These are phyloP conservation scores for Neoarius graeffei DNA, from an alignment of 2,113 vertebrate genomes.

Conservation along the genomic window DNA sequence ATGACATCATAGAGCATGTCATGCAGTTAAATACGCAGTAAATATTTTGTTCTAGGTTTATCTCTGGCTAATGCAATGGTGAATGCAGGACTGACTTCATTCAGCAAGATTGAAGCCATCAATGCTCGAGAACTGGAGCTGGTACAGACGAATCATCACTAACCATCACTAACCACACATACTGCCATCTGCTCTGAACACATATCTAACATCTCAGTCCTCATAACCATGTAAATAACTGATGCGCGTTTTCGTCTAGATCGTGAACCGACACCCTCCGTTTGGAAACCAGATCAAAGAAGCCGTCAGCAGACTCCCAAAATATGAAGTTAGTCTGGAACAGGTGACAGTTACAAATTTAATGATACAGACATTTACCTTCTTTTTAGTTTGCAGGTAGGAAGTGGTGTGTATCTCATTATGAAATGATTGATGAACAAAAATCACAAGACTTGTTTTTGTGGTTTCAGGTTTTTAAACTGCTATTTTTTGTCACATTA, in stretches of 20 bases:
- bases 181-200: neutral
- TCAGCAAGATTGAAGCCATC: slow-evolving; percentile 91
- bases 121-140: slow-evolving; percentile 91
- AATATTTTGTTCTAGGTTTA: slow-evolving; percentile 74
- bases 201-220: neutral
- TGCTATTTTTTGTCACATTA: no score
- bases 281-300: slow-evolving; percentile 98
- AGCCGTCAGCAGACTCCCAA: slow-evolving; percentile 85
- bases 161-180: neutral
- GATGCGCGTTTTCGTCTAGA: slow-evolving; percentile 72
- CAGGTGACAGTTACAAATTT: slow-evolving; percentile 71
- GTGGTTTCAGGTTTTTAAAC: no score
- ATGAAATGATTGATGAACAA: neutral
- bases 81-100: slow-evolving; percentile 91
- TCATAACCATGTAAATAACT: neutral
- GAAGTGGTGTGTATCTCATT: neutral
- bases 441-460: neutral
- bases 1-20: neutral
- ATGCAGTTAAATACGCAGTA: neutral
- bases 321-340: slow-evolving; percentile 84
- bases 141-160: slow-evolving; percentile 67
- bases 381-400: no score
- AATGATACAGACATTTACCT: no score
- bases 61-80: slow-evolving; percentile 90
- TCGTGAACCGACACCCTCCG: slow-evolving; percentile 94